phyloP scores from a whole-genome alignment of 2,113 vertebrate species.

The Chaetura pelagica region DNA sequence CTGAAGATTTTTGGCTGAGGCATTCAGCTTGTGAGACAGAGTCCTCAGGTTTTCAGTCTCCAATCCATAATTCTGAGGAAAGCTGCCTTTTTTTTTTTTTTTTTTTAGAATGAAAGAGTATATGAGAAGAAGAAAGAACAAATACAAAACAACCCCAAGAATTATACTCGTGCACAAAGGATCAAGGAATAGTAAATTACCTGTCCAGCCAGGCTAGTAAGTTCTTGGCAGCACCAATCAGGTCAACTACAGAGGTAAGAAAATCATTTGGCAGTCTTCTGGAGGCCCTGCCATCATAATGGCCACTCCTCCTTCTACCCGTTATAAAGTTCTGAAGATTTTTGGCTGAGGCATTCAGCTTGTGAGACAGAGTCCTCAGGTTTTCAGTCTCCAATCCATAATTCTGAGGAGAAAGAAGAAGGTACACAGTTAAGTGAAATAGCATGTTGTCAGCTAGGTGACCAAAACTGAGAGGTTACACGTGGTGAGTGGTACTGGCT shows the following conservation, averaged over 20 bases:
- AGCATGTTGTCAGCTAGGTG: fast-evolving
- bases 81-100: background rate
- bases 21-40: constrained; percentile 90
- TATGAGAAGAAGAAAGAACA: background rate
- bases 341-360: constrained; percentile 90
- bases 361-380: constrained; percentile 89
- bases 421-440: background rate
- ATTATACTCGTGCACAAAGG: background rate
- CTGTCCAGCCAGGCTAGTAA: constrained; percentile 93
- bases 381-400: constrained; percentile 92
- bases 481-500: background rate
- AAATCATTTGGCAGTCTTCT: constrained; percentile 89
- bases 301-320: constrained; percentile 87
- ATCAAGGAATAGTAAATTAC: constrained; percentile 65
- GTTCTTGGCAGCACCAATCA: constrained; percentile 91
- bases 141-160: background rate
- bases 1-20: constrained; percentile 92
- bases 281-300: constrained; percentile 87
- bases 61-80: too few relatives aligned
- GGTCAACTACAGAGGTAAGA: constrained; percentile 89
- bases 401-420: constrained; percentile 78
- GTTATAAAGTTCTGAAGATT: constrained; percentile 93
- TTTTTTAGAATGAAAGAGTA: background rate
- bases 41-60: constrained; percentile 92
- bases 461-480: background rate